Base-by-base conservation (phyloP, 1,140 invertebrate genomes). In the Sitophilus oryzae region DNA sequence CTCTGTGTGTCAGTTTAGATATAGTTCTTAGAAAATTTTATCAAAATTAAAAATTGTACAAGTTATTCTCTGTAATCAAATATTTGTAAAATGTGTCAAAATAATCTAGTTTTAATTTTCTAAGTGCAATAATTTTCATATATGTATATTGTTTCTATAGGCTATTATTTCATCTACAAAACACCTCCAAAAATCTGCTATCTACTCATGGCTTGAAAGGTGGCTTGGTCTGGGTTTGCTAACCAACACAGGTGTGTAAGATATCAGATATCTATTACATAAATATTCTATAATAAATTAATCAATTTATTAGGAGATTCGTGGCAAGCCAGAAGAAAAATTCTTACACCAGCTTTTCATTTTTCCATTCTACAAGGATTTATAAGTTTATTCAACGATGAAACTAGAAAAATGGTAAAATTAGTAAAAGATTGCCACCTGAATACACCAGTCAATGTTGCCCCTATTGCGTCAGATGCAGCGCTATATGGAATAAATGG, bases 281-380 rank as follows among this genome's bases (percentile, higher is more conserved):
- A n/a, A 22, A 41, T 41, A 25, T 14, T 15, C 1, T 1, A 1
- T 16, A 15, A 19, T 49, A 49, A 38, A 8, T 30, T 30, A 30
- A 6, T 30, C 25, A 30, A 30, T 30, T 69, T n/a, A n/a, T 11
- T 34, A 82, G 87, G 86, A 11, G 67, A 73, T 5, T 88, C 89
- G 75, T 93, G 90, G 90, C 78, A 80, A 14, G 69, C 64, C 0
- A 68, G 87, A 41, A 70, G 90, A 25, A 90, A 89, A 72, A 74
- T 91, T 35, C 65, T 93, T 6, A 93, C 89, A 2, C 86, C 88
- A 15, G 82, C 86, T 0, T 92, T 93, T 67, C 90, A 93, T 67
- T 91, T 91, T 67, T 82, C 82, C 51, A 91, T 93, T 41, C 71
- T 93, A 2, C 80, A 89, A 55, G 80, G 86, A 62, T 92, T 91